Base-by-base conservation (phyloP, 2,113 vertebrate genomes). In the Bubalus kerabau region DNA sequence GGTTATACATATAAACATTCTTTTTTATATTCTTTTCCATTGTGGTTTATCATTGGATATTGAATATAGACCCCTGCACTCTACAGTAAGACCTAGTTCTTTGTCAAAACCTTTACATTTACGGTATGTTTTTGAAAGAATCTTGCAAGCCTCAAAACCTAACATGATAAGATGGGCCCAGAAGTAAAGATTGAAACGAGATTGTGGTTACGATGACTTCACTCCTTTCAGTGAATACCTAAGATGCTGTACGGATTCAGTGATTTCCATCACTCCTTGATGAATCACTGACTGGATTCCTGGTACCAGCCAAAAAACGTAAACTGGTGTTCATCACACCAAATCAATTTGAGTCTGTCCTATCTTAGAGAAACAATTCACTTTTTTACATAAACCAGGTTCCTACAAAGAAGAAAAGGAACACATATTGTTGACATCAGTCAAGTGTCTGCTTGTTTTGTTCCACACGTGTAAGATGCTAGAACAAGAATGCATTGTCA, bases 331-430 rank as follows among this genome's bases (percentile, higher is more conserved):
- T 78, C n/a, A 57, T 48, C 64, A 95, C 28, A 92, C 40, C 52
- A 87, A 90, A 59, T 30, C 46, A 64, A 64, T 40, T 6, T 87
- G 64, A 94, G 59, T 74, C 81, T 71, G 43, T 76, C 52, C 6
- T 59, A 40, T 71, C 87, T 93, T 87, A 94, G 28, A 83, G 83
- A 62, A 46, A 94, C 8, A 36, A 74, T 95, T 97, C 52, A 96
- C 30, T 83, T 97, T 50, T 48, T 1, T 7, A 85, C 32, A 95
- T 59, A 93, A 97, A 92, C 2, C 17, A 52, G 76, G 19, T 30
- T 85, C n/a, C 83, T 19, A 82, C 71, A 36, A 96, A 97, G 67
- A 85, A 96, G 95, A 28, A 95, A 64, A 9, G 90, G 96, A n/a
- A 50, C 57, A 46, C n/a, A n/a, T 14, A 50, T 60, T 78, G 64